phyloP scores from a whole-genome alignment of 2,797 vertebrate genomes.

The Trematomus bernacchii region DNA sequence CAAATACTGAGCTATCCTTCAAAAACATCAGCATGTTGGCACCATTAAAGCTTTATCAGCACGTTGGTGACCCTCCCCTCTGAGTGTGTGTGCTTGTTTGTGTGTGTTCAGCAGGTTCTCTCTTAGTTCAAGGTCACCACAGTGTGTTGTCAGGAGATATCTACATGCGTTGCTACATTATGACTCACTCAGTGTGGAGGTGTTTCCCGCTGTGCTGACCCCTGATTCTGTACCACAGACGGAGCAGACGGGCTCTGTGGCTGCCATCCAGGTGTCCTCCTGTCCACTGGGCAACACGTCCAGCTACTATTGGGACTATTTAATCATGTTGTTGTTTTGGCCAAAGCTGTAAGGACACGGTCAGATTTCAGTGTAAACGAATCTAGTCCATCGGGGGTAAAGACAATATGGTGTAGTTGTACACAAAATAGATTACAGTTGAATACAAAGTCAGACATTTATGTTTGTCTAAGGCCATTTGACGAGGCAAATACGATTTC shows the following conservation, averaged over 20 bases:
- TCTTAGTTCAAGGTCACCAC: conserved; percentile 60
- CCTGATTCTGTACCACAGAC: conserved; percentile 29
- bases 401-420: background rate
- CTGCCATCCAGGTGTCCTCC: conserved; percentile 41
- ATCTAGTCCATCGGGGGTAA: background rate
- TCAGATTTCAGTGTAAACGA: conserved; percentile 14
- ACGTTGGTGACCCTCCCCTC: conserved; percentile 21
- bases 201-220: conserved; percentile 48
- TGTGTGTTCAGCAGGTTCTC: conserved; percentile 21
- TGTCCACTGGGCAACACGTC: conserved; percentile 24
- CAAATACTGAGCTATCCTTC: conserved; percentile 21
- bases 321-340: conserved; percentile 40
- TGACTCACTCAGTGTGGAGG: conserved; percentile 55
- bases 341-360: conserved; percentile 24
- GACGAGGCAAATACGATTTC: background rate
- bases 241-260: conserved; percentile 21
- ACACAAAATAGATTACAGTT: background rate
- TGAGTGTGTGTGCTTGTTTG: background rate
- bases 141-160: conserved; percentile 46
- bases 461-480: background rate
- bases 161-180: conserved; percentile 23
- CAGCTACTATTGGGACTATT: conserved; percentile 34
- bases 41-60: conserved; percentile 56
- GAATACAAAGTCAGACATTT: background rate
- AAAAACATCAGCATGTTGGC: conserved; percentile 33